These are phyloP conservation scores for Caenorhabditis latens DNA, from an alignment of 1,140 invertebrate genomes.

Conservation along the genomic window DNA sequence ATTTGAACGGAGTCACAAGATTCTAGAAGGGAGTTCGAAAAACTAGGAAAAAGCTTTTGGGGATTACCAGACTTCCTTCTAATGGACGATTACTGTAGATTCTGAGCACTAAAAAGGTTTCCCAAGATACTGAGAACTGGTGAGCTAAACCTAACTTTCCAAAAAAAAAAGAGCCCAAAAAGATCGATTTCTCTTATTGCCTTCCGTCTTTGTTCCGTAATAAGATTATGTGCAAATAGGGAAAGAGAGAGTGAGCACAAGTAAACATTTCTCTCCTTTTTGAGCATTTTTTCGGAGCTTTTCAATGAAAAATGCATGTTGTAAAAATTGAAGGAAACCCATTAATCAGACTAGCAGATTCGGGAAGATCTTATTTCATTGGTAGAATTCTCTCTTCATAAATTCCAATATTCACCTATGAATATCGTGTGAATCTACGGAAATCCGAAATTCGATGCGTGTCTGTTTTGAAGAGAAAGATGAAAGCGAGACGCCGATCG, in stretches of 20 bases:
- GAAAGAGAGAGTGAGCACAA: conserved; percentile 36
- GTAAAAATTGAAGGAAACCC: neutral
- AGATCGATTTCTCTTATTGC: conserved; percentile 42
- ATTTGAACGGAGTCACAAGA: conserved; percentile 28
- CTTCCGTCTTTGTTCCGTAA: conserved; percentile 52
- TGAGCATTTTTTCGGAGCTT: conserved; percentile 26
- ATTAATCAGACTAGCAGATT: neutral
- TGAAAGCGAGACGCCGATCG: conserved; percentile 35
- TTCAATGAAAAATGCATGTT: neutral
- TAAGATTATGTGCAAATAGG: conserved; percentile 56
- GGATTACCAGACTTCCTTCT: no score
- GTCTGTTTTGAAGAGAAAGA: neutral
- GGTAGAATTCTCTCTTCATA: conserved; percentile 14
- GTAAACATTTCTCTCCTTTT: conserved; percentile 51
- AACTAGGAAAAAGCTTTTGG: neutral
- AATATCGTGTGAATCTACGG: conserved; percentile 48
- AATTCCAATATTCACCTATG: conserved; percentile 4
- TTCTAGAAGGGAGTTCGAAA: neutral
- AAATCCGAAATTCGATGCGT: conserved; percentile 30
- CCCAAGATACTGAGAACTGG: neutral
- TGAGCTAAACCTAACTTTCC: neutral
- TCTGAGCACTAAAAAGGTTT: no score
- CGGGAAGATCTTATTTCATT: neutral
- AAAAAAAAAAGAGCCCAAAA: conserved; percentile 23
- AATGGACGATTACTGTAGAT: no score